These are phyloP conservation scores for Cerastis leucographa DNA, from an alignment of 2,888 invertebrate species.

Conservation along the genomic window DNA sequence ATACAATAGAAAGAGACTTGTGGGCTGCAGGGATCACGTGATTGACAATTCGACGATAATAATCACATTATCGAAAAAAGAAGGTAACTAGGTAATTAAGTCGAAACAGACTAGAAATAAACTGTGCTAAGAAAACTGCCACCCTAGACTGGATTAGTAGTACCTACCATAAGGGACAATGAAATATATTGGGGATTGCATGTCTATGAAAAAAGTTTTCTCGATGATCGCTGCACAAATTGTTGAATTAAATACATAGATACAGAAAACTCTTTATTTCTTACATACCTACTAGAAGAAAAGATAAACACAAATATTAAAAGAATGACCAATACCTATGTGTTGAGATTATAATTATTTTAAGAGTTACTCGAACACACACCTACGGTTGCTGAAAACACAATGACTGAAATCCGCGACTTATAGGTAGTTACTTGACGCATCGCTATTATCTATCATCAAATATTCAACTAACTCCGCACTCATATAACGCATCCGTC, in stretches of 20 bases:
- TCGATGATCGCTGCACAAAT: not conserved
- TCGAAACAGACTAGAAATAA: not conserved
- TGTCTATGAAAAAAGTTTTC: not conserved
- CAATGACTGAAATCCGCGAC: not conserved
- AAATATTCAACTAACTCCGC: slow-evolving; percentile 86
- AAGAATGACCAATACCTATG: not conserved
- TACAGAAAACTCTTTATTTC: not conserved
- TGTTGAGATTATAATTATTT: slow-evolving; percentile 6
- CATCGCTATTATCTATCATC: slow-evolving; percentile 82
- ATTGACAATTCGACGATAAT: not conserved
- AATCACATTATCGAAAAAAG: not conserved
- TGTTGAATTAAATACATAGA: not conserved
- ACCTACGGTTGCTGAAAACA: not conserved
- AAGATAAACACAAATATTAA: not conserved
- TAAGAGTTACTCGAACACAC: not conserved
- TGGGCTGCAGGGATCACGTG: not conserved
- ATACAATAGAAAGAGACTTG: not conserved
- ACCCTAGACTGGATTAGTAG: not conserved
- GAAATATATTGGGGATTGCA: not conserved
- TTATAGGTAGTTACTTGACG: not conserved
- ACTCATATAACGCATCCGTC: slow-evolving; percentile 88
- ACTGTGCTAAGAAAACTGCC: not conserved
- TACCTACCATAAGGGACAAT: not conserved
- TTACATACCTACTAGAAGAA: not conserved
- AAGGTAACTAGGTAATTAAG: not conserved